Conservation (phyloP, 2,113 vertebrate genomes). For the Indicator maculatus region DNA sequence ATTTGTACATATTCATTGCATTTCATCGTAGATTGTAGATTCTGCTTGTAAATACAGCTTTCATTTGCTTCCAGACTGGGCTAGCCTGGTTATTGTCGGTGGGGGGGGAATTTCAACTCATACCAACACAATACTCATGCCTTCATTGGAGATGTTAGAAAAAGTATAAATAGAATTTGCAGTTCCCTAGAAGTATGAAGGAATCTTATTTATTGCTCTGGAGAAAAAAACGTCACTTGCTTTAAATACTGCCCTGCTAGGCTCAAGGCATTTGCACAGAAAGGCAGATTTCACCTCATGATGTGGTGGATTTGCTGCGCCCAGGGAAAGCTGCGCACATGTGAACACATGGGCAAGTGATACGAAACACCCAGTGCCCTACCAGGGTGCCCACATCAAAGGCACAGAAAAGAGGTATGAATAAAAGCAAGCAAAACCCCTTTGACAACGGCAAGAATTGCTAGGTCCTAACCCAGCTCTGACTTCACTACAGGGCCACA, state of each 20-base stretch:
- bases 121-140: too few relatives aligned
- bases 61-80: too few relatives aligned
- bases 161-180: background rate
- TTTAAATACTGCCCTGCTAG: background rate
- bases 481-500: background rate
- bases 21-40: too few relatives aligned
- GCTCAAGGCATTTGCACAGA: background rate
- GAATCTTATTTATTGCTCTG: background rate
- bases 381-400: background rate
- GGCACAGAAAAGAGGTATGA: background rate
- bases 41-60: too few relatives aligned
- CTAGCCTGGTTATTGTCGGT: too few relatives aligned
- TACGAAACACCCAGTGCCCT: background rate
- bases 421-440: background rate
- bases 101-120: too few relatives aligned
- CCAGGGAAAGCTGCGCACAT: background rate
- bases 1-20: too few relatives aligned
- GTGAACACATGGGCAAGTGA: rapidly evolving
- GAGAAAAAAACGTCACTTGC: background rate
- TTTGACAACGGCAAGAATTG: background rate
- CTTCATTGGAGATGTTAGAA: background rate
- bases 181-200: background rate
- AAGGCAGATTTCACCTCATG: background rate
- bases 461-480: background rate
- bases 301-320: background rate